These are phyloP conservation scores for Aselliscus stoliczkanus DNA, from an alignment of 2,797 vertebrate genomes.

Conservation along the genomic window DNA sequence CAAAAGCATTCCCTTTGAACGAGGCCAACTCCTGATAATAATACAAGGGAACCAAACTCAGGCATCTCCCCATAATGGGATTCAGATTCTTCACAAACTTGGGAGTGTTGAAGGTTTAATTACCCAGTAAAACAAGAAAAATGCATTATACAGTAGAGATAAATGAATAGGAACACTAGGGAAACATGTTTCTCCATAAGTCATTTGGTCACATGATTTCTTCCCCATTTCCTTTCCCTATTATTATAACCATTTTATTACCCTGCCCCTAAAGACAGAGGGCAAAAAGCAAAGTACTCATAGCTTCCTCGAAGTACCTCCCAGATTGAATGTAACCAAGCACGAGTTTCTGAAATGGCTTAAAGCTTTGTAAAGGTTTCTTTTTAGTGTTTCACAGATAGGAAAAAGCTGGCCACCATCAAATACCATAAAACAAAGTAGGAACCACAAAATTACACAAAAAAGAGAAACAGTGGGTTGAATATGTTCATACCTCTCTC, in stretches of 20 bases:
- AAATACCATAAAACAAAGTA: constrained; percentile 17
- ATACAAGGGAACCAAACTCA: constrained; percentile 56
- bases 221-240: constrained; percentile 67
- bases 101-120: constrained; percentile 69
- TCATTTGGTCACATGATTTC: constrained; percentile 70
- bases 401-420: not conserved
- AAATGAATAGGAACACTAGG: constrained; percentile 69
- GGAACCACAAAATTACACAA: not conserved
- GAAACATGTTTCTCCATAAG: constrained; percentile 69
- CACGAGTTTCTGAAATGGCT: not conserved
- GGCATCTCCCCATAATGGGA: constrained; percentile 59
- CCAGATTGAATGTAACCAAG: not conserved
- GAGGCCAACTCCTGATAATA: constrained; percentile 61
- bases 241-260: constrained; percentile 68
- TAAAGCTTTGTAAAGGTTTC: not conserved
- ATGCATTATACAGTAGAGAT: constrained; percentile 75
- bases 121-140: constrained; percentile 72
- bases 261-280: constrained; percentile 48
- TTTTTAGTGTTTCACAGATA: not conserved
- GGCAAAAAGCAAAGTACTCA: constrained; percentile 57
- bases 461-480: not conserved
- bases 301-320: constrained; percentile 48
- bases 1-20: constrained; percentile 61
- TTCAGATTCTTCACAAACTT: constrained; percentile 68
- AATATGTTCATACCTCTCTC: not conserved